These are phyloP conservation scores for Mesodorylaimus sp. DNA, from an alignment of 2,888 invertebrate genomes.

Conservation along the genomic window DNA sequence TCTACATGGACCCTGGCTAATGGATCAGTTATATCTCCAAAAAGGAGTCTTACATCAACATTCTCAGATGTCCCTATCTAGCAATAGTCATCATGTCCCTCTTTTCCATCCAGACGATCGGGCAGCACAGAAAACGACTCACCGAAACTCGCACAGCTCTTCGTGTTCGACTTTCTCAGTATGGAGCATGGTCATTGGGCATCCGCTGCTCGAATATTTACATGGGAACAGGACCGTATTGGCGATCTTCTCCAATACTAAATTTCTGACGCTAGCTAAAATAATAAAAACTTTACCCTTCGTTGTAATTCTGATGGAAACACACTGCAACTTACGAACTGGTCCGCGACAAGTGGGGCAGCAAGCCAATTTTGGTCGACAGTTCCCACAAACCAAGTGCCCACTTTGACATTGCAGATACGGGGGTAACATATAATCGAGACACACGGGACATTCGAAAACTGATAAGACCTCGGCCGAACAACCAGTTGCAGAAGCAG, in stretches of 20 bases:
- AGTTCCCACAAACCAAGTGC: constrained; percentile 90
- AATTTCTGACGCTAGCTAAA: constrained; percentile 75
- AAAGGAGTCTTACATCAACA: no score
- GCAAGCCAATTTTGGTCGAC: constrained; percentile 83
- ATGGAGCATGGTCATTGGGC: constrained; percentile 68
- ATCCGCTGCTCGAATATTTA: constrained; percentile 88
- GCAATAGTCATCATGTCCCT: no score
- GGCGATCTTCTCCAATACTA: constrained; percentile 99
- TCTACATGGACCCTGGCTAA: no score
- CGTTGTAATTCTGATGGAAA: no score
- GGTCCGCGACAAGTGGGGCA: constrained; percentile 97
- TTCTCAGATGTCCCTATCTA: no score
- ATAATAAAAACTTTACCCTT: no score
- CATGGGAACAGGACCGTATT: constrained; percentile 96
- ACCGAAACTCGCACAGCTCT: constrained; percentile 80
- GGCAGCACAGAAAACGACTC: no score
- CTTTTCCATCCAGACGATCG: no score
- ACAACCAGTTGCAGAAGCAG: no score
- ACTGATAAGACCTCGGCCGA: constrained; percentile 18
- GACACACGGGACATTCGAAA: constrained; percentile 58
- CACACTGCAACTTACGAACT: constrained; percentile 46
- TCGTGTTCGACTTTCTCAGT: constrained; percentile 79
- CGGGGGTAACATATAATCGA: constrained; percentile 96
- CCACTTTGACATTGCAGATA: constrained; percentile 97
- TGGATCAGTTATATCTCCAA: no score